These are phyloP conservation scores for Enchytraeus crypticus DNA, from an alignment of 2,888 invertebrate species.

Conservation along the genomic window DNA sequence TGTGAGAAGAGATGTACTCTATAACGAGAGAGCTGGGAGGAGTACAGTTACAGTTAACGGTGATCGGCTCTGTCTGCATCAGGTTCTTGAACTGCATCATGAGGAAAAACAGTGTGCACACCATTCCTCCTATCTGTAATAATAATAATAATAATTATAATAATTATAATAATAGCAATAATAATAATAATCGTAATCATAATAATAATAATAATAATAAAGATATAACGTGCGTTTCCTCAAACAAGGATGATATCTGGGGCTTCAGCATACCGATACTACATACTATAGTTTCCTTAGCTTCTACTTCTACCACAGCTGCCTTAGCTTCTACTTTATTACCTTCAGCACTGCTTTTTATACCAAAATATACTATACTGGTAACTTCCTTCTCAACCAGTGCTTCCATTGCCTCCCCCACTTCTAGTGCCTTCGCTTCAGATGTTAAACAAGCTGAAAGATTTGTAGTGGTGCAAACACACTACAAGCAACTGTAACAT, in stretches of 20 bases:
- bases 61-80: background rate
- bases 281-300: constrained; percentile 18
- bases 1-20: too few relatives aligned
- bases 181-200: constrained; percentile 19
- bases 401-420: too few relatives aligned
- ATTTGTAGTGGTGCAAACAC: too few relatives aligned
- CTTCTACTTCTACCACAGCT: background rate
- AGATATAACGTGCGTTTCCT: background rate
- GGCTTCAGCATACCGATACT: constrained; percentile 20
- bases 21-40: too few relatives aligned
- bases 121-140: constrained; percentile 21
- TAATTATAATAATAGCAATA: constrained; percentile 18
- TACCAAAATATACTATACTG: too few relatives aligned
- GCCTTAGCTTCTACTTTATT: too few relatives aligned
- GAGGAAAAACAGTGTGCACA: constrained; percentile 21
- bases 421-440: too few relatives aligned
- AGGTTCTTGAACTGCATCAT: constrained; percentile 21
- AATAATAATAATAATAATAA: constrained; percentile 13
- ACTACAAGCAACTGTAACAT: too few relatives aligned
- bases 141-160: background rate
- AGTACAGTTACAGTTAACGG: background rate
- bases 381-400: too few relatives aligned
- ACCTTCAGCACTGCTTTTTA: too few relatives aligned
- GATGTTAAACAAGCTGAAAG: too few relatives aligned
- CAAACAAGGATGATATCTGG: background rate